These are phyloP conservation scores for Oxygymnocypris stewartii DNA, from an alignment of 2,113 vertebrate genomes.

Conservation along the genomic window DNA sequence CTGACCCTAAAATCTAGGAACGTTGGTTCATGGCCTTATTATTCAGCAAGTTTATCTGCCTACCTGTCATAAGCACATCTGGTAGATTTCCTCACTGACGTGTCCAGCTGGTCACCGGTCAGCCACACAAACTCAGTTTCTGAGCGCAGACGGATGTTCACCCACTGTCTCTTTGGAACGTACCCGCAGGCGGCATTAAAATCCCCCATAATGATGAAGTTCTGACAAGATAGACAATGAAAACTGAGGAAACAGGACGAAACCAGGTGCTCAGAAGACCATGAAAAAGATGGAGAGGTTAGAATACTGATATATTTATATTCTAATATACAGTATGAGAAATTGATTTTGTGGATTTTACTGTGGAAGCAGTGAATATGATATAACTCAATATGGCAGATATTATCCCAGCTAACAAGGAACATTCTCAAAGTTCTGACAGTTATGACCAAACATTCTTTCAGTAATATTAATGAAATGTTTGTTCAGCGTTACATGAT, in stretches of 20 bases:
- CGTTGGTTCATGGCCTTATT: background rate
- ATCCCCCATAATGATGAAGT: constrained; percentile 84
- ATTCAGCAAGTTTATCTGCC: background rate
- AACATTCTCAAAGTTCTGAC: too few species aligned
- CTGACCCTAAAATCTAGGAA: background rate
- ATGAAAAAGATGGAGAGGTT: too few species aligned
- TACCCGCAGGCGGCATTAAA: constrained; percentile 84
- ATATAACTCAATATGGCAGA: background rate
- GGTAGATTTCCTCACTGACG: constrained; percentile 79
- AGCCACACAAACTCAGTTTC: constrained; percentile 75
- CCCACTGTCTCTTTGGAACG: constrained; percentile 78
- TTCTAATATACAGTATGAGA: constrained; percentile 13
- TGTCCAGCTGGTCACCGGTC: constrained; percentile 77
- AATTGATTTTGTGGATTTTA: too few species aligned
- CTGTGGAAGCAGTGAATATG: background rate
- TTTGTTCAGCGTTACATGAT: too few species aligned
- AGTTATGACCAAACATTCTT: too few species aligned
- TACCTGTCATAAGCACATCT: constrained; percentile 77
- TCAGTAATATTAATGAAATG: too few species aligned
- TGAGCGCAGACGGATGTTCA: constrained; percentile 76
- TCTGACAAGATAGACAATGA: constrained; percentile 68
- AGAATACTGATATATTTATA: too few species aligned
- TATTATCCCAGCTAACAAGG: too few species aligned
- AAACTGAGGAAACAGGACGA: background rate
- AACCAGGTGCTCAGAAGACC: too few species aligned